A percentile compares a stretch with the other conserved stretches of the same genome.
Evolutionary conservation across 2,888 invertebrate genomes (phyloP).

Genomic region (Parnassius mnemosyne): DNA sequence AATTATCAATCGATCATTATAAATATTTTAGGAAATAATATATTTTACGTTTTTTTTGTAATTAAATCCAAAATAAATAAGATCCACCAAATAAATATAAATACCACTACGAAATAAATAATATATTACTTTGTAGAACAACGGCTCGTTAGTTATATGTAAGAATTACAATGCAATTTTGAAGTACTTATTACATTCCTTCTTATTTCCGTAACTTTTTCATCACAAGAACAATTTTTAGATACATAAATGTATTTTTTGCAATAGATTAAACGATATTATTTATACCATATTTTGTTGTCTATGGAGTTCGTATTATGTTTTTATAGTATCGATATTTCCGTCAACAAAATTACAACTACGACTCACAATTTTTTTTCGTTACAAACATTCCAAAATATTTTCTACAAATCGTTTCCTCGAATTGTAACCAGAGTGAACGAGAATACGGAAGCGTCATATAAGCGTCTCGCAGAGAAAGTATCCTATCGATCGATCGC

Average conservation of each 20-base stretch:
- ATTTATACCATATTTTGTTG: slow-evolving; percentile 28
- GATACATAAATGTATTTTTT: no score
- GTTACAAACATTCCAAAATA: slow-evolving; percentile 21
- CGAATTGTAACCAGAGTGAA: no score
- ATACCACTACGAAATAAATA: slow-evolving; percentile 1
- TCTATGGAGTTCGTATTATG: slow-evolving; percentile 72
- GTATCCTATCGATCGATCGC: no score
- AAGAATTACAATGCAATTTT: slow-evolving; percentile 1
- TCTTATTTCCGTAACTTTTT: slow-evolving; percentile 18
- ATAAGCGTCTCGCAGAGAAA: no score
- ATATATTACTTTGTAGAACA: background rate
- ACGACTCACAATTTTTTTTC: slow-evolving; percentile 41
- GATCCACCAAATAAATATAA: slow-evolving; percentile 14
- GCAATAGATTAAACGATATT: no score
- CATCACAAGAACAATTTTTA: slow-evolving; percentile 35
- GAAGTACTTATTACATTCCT: slow-evolving; percentile 5
- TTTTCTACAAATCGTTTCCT: background rate
- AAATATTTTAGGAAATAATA: background rate
- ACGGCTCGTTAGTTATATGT: background rate
- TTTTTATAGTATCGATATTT: slow-evolving; percentile 69
- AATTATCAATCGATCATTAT: slow-evolving; percentile 7
- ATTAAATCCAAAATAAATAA: background rate
- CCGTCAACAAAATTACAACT: slow-evolving; percentile 45
- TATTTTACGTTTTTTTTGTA: background rate
- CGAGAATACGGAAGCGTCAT: no score